Percentiles rank a stretch among this genome's conserved stretches.
Conservation (phyloP, 2,888 invertebrate genomes). For the Ethmia dodecea region DNA sequence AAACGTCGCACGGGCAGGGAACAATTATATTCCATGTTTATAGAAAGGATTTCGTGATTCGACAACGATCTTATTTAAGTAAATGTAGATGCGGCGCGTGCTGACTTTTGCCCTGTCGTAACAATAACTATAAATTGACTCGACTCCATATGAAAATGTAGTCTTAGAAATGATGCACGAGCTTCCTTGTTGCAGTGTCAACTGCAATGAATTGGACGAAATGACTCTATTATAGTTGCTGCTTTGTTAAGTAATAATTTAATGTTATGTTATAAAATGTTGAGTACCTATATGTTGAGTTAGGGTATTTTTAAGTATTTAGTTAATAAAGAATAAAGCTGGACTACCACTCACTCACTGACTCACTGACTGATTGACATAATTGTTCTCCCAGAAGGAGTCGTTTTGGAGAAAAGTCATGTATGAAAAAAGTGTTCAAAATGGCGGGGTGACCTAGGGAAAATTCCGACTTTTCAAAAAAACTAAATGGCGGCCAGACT, state of each 20-base stretch:
- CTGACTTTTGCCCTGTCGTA: conserved; percentile 29
- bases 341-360: no score
- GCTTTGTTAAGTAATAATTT: background rate
- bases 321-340: no score
- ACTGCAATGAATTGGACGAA: background rate
- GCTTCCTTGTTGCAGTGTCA: conserved; percentile 3
- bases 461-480: no score
- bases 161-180: background rate
- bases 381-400: no score
- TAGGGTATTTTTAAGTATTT: no score
- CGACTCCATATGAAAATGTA: conserved; percentile 22
- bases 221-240: background rate
- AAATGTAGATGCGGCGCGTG: conserved; percentile 28
- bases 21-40: conserved; percentile 28
- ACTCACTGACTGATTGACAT: no score
- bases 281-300: no score
- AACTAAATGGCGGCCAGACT: no score
- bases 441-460: no score
- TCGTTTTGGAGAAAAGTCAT: no score
- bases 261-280: background rate
- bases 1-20: conserved; percentile 30
- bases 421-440: no score
- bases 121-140: conserved; percentile 22
- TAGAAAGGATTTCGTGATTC: conserved; percentile 44
- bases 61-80: conserved; percentile 37